Conservation (phyloP, 2,888 invertebrate genomes). For the Digitonthophagus gazella region DNA sequence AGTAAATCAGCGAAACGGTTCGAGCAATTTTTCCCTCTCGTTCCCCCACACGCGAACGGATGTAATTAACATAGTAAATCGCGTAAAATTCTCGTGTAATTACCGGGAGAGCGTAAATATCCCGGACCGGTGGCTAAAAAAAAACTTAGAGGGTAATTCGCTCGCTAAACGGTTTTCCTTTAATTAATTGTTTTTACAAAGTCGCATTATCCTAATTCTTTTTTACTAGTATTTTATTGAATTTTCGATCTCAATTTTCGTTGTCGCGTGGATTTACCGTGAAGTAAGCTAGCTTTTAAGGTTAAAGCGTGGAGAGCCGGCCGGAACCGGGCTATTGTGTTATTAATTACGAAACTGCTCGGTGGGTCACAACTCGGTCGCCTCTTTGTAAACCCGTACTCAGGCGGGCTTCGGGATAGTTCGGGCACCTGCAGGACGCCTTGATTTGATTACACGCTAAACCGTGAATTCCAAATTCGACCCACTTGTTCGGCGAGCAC, state of each 20-base stretch:
- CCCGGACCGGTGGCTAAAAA: background rate
- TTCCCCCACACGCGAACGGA: background rate
- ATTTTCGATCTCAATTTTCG: background rate
- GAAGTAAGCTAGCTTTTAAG: background rate
- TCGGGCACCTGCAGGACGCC: background rate
- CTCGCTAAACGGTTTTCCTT: no score
- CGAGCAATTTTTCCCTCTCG: background rate
- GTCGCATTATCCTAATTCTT: background rate
- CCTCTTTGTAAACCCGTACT: background rate
- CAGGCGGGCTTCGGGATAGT: background rate
- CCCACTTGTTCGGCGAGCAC: background rate
- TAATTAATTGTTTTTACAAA: no score
- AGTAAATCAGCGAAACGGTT: background rate
- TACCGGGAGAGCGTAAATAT: background rate
- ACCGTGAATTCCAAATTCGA: background rate
- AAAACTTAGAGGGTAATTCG: background rate
- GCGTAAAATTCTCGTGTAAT: background rate
- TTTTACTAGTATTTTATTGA: background rate
- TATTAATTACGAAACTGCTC: background rate
- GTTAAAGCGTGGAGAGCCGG: background rate
- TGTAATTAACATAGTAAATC: background rate
- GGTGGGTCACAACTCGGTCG: background rate
- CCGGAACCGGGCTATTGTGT: background rate
- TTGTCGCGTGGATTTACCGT: background rate
- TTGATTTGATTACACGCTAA: background rate